Evolutionary conservation across 2,113 vertebrate genomes (phyloP).

Genomic region (Cephalopterus ornatus): DNA sequence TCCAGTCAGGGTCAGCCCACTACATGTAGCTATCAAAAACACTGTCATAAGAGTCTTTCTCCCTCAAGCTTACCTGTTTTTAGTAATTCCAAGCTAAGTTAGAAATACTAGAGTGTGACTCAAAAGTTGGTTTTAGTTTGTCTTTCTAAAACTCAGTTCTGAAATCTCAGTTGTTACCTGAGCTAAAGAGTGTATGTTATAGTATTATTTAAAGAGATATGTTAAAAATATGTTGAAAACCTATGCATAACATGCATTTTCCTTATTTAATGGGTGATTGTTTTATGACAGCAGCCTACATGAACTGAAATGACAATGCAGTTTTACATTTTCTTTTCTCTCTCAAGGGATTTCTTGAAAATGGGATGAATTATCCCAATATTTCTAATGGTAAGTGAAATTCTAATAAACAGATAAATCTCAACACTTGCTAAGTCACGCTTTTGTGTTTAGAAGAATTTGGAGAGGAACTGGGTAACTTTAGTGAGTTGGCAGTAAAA

Average conservation of each 20-base stretch:
- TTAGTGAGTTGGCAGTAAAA: background rate
- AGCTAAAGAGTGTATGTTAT: background rate
- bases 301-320: slow-evolving; percentile 40
- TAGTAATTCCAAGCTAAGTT: background rate
- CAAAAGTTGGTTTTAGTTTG: background rate
- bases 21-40: background rate
- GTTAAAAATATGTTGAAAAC: slow-evolving; percentile 12
- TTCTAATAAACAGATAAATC: slow-evolving; percentile 60
- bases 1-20: too few species aligned
- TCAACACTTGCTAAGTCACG: slow-evolving; percentile 29
- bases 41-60: background rate
- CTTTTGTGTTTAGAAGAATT: slow-evolving; percentile 12
- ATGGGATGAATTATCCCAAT: slow-evolving; percentile 35
- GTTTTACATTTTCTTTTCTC: slow-evolving; percentile 42
- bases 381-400: slow-evolving; percentile 54
- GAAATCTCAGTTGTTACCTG: background rate
- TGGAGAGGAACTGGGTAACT: background rate
- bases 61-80: background rate
- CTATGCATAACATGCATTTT: slow-evolving; percentile 5
- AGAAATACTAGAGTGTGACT: background rate
- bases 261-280: slow-evolving; percentile 24
- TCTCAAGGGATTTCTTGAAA: slow-evolving; percentile 51
- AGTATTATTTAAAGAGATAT: slow-evolving; percentile 3
- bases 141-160: background rate
- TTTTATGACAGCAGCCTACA: slow-evolving; percentile 43